These are phyloP conservation scores for Eulemur mongoz DNA, from an alignment of 2,797 vertebrate species.

Conservation along the genomic window DNA sequence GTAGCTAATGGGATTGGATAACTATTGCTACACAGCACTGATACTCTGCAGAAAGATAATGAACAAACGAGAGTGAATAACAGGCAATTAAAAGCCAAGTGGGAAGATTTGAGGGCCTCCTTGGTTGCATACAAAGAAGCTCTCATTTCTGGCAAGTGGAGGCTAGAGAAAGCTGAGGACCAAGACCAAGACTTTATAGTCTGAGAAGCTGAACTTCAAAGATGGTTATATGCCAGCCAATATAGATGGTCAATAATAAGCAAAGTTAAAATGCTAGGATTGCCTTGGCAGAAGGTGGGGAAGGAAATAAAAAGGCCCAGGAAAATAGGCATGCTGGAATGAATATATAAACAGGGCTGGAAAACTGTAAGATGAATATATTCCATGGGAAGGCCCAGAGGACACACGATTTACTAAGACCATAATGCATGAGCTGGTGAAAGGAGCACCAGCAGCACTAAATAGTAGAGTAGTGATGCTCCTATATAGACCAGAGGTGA, in stretches of 20 bases:
- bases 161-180: not conserved
- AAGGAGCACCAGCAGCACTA: not conserved
- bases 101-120: not conserved
- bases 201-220: conserved; percentile 8
- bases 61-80: not conserved
- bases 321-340: not conserved
- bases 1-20: not conserved
- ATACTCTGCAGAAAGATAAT: not conserved
- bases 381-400: not conserved
- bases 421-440: not conserved
- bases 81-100: not conserved
- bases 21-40: not conserved
- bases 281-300: not conserved
- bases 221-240: not conserved
- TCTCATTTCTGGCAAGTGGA: not conserved
- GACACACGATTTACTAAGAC: not conserved
- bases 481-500: not conserved
- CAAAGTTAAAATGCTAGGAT: not conserved
- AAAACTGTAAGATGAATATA: not conserved
- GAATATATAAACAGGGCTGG: not conserved
- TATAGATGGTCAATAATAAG: not conserved
- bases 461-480: not conserved
- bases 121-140: not conserved
- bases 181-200: not conserved
- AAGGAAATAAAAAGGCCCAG: not conserved